phyloP scores from a whole-genome alignment of 2,888 invertebrate genomes.

The Carterocephalus palaemon region DNA sequence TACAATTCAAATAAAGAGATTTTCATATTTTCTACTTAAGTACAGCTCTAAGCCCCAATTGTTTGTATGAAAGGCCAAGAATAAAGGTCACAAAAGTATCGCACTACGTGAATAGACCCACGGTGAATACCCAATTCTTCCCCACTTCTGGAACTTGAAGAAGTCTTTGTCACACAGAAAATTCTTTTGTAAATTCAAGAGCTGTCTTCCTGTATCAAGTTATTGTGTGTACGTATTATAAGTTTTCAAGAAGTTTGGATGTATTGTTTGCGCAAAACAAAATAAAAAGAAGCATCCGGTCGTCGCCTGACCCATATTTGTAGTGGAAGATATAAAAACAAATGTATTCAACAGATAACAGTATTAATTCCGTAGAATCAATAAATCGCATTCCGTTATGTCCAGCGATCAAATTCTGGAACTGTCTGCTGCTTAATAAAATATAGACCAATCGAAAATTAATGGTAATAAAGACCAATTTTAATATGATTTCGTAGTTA shows the following conservation, averaged over 20 bases:
- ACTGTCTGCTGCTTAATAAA: conserved; percentile 4
- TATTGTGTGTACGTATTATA: conserved; percentile 14
- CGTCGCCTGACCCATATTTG: conserved; percentile 10
- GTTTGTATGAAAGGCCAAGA: conserved; percentile 13
- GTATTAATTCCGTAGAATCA: too few relatives aligned
- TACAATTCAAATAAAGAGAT: too few relatives aligned
- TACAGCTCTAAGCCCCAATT: too few relatives aligned
- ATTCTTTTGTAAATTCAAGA: conserved; percentile 22
- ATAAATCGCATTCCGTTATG: too few relatives aligned
- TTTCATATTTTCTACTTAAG: too few relatives aligned
- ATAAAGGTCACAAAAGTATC: conserved; percentile 10
- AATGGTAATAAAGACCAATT: conserved; percentile 7
- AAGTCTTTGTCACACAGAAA: conserved; percentile 16
- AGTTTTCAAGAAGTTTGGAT: conserved; percentile 13
- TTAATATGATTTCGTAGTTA: conserved; percentile 18
- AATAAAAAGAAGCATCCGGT: conserved; percentile 2
- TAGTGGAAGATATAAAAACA: background rate
- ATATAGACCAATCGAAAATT: conserved; percentile 11
- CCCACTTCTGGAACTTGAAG: conserved; percentile 16
- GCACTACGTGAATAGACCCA: conserved; percentile 8
- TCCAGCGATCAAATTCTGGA: too few relatives aligned
- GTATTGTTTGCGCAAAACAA: conserved; percentile 8
- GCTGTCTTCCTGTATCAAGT: conserved; percentile 14
- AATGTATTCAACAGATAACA: too few relatives aligned
- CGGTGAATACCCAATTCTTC: conserved; percentile 8